Conservation (phyloP, 1,140 invertebrate genomes). For the Elysia chlorotica region DNA sequence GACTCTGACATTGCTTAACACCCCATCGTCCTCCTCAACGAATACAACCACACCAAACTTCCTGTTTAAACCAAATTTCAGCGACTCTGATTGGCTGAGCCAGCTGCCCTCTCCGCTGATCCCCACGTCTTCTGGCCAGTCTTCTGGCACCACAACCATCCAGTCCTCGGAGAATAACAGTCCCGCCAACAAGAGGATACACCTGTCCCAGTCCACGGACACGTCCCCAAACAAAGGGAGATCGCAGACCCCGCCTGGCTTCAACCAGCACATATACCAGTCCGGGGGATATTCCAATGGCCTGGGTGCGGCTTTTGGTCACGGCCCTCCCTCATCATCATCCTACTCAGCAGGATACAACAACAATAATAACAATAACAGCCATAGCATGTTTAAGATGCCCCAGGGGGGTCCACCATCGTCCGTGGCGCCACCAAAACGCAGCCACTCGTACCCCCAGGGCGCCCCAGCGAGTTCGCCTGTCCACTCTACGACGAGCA, state of each 20-base stretch:
- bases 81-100: slow-evolving; percentile 22
- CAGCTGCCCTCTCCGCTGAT: slow-evolving; percentile 25
- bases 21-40: slow-evolving; percentile 7
- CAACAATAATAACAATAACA: neutral
- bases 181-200: slow-evolving; percentile 49
- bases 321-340: neutral
- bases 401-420: slow-evolving; percentile 46
- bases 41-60: slow-evolving; percentile 20
- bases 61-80: slow-evolving; percentile 14
- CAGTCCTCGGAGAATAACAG: slow-evolving; percentile 45
- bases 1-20: slow-evolving; percentile 10
- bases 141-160: slow-evolving; percentile 26
- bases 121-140: slow-evolving; percentile 15
- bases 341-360: neutral
- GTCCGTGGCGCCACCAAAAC: too few relatives aligned
- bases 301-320: neutral
- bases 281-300: neutral
- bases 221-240: slow-evolving; percentile 41
- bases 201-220: slow-evolving; percentile 45
- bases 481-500: neutral
- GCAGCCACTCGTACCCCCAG: slow-evolving; percentile 41
- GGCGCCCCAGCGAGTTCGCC: slow-evolving; percentile 31
- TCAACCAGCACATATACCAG: slow-evolving; percentile 22
- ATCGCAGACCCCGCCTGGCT: slow-evolving; percentile 40
- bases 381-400: slow-evolving; percentile 44